Percentiles rank a stretch among this genome's conserved stretches.
These are phyloP conservation scores for Chelonus insularis DNA, from an alignment of 1,140 invertebrate genomes.

Conservation along the genomic window DNA sequence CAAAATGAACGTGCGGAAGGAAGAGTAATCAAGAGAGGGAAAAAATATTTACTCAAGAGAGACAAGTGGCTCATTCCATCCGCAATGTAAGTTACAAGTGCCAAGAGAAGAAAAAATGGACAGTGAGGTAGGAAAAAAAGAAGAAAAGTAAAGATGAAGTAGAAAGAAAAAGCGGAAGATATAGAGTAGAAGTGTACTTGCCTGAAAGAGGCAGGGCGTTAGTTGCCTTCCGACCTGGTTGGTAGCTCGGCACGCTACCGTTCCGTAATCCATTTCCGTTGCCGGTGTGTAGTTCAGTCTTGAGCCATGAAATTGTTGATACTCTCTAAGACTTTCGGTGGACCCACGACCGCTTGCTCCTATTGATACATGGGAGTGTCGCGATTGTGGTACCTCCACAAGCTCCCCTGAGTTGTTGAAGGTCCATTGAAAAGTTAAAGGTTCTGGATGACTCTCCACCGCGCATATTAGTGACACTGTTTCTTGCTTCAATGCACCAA, in stretches of 20 bases:
- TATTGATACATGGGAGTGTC: slow-evolving; percentile 64
- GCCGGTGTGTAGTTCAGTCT: slow-evolving; percentile 82
- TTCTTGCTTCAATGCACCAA: slow-evolving; percentile 83
- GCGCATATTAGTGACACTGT: slow-evolving; percentile 79
- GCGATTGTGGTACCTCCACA: slow-evolving; percentile 71
- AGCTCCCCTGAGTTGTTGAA: slow-evolving; percentile 86
- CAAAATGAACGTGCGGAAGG: neutral
- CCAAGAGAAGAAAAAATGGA: slow-evolving; percentile 1
- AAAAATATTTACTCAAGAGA: slow-evolving; percentile 22
- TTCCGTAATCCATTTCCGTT: slow-evolving; percentile 86
- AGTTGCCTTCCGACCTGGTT: slow-evolving; percentile 82
- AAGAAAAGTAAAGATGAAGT: neutral
- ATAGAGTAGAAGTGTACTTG: slow-evolving; percentile 51
- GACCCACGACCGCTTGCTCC: slow-evolving; percentile 57
- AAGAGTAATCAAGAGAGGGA: neutral
- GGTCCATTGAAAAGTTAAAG: slow-evolving; percentile 82
- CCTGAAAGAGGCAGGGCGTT: slow-evolving; percentile 83
- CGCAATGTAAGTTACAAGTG: slow-evolving; percentile 20
- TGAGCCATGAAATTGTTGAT: slow-evolving; percentile 63
- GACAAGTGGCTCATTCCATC: slow-evolving; percentile 21
- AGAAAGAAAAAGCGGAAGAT: slow-evolving; percentile 4
- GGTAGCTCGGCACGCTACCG: slow-evolving; percentile 79
- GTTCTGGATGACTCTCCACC: slow-evolving; percentile 82
- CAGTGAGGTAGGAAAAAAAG: neutral
- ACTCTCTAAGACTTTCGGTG: slow-evolving; percentile 43